Evolutionary conservation across 2,797 vertebrate genomes (phyloP).

Genomic region (Oophaga sylvatica): DNA sequence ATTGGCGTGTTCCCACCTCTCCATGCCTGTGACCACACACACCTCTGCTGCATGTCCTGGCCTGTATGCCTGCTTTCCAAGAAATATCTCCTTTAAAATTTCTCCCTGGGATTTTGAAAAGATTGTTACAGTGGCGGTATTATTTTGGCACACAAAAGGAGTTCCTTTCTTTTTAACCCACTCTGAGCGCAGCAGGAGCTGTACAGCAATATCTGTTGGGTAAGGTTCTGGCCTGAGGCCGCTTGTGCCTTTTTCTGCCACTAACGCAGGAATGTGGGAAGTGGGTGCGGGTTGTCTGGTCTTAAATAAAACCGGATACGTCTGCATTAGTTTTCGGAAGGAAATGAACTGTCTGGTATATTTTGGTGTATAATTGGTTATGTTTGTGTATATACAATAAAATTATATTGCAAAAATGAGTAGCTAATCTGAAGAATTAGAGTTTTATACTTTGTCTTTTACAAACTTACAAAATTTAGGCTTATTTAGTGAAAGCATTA

Average conservation of each 20-base stretch:
- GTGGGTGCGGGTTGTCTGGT: conserved; percentile 24
- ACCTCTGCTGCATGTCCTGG: neutral
- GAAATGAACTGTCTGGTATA: conserved; percentile 38
- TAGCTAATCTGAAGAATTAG: neutral
- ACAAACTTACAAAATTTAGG: no score
- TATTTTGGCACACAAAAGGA: neutral
- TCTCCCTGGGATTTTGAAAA: neutral
- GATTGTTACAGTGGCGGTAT: neutral
- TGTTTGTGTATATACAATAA: neutral
- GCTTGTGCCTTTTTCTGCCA: neutral
- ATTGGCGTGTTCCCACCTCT: neutral
- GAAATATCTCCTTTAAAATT: neutral
- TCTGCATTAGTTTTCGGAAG: conserved; percentile 35
- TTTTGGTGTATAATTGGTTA: conserved; percentile 6
- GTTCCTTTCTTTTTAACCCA: neutral
- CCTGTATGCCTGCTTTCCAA: neutral
- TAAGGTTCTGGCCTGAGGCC: neutral
- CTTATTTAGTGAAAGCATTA: no score
- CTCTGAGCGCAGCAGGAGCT: neutral
- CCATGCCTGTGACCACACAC: neutral
- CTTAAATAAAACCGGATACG: conserved; percentile 32
- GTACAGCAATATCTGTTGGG: neutral
- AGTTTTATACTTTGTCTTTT: no score
- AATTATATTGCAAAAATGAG: neutral
- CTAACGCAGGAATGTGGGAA: conserved; percentile 11